Percentiles rank a stretch among this genome's conserved stretches.
These are phyloP conservation scores for Anolis carolinensis DNA, from an alignment of 2,113 vertebrate genomes.

Conservation along the genomic window DNA sequence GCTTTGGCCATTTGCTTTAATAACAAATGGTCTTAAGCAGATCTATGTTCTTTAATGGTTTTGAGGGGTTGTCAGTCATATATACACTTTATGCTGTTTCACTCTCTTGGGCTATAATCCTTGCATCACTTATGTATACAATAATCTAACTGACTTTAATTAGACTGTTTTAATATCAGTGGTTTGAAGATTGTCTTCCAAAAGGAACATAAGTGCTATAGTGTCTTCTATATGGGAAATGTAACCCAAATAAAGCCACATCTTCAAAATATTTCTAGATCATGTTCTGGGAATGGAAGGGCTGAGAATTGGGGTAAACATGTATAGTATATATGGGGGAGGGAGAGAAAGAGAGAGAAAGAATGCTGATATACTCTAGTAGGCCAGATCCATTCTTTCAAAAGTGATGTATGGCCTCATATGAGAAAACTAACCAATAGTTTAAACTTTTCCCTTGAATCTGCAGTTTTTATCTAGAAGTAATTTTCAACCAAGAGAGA, in stretches of 20 bases:
- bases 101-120: conserved; percentile 2
- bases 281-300: background rate
- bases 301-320: background rate
- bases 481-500: conserved; percentile 54
- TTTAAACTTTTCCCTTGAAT: conserved; percentile 58
- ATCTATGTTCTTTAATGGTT: background rate
- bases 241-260: background rate
- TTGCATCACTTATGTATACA: conserved; percentile 12
- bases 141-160: conserved; percentile 26
- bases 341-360: conserved; percentile 31
- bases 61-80: conserved; percentile 37
- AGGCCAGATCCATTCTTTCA: conserved; percentile 40
- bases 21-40: conserved; percentile 21
- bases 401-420: conserved; percentile 46
- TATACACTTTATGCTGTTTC: background rate
- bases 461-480: conserved; percentile 57
- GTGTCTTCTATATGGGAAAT: conserved; percentile 17
- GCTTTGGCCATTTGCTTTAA: conserved; percentile 25
- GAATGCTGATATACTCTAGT: conserved; percentile 38
- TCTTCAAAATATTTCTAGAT: conserved; percentile 1
- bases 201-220: background rate
- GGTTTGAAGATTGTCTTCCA: background rate
- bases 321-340: conserved; percentile 25
- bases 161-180: conserved; percentile 12
- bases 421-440: conserved; percentile 33